A percentile compares a stretch with the other conserved stretches of the same genome.
These are phyloP conservation scores for Mirza zaza DNA, from an alignment of 2,113 vertebrate genomes.

Conservation along the genomic window DNA sequence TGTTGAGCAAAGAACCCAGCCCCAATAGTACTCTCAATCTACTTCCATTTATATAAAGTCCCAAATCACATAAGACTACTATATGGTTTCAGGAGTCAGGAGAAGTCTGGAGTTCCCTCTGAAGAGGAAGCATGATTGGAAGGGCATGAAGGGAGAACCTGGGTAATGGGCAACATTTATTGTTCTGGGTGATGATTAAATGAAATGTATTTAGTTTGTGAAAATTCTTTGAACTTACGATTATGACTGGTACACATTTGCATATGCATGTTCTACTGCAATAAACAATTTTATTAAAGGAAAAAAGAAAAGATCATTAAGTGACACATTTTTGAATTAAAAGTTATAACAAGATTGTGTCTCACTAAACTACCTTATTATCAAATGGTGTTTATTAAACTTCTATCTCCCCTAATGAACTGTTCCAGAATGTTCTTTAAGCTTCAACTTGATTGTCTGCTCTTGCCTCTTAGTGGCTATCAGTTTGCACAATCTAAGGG, in stretches of 20 bases:
- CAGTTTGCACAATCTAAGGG: background rate
- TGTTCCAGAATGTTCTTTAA: background rate
- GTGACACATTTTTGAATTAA: background rate
- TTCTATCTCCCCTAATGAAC: background rate
- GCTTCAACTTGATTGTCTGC: background rate
- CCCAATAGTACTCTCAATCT: background rate
- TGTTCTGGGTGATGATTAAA: background rate
- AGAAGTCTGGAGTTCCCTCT: background rate
- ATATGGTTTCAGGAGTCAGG: background rate
- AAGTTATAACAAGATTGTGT: background rate
- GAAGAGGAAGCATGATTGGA: background rate
- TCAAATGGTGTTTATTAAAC: background rate
- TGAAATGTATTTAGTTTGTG: background rate
- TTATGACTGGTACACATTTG: background rate
- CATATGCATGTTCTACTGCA: background rate
- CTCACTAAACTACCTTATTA: background rate
- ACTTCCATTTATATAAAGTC: background rate
- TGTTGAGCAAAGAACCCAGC: background rate
- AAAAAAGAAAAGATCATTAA: background rate
- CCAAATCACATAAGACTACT: background rate
- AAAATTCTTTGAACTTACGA: constrained; percentile 3
- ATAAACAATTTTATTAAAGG: background rate
- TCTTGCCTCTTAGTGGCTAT: background rate
- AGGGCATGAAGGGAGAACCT: background rate
- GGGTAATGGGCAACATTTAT: background rate